Conservation (phyloP, 2,797 vertebrate species). For the Melopsittacus undulatus region DNA sequence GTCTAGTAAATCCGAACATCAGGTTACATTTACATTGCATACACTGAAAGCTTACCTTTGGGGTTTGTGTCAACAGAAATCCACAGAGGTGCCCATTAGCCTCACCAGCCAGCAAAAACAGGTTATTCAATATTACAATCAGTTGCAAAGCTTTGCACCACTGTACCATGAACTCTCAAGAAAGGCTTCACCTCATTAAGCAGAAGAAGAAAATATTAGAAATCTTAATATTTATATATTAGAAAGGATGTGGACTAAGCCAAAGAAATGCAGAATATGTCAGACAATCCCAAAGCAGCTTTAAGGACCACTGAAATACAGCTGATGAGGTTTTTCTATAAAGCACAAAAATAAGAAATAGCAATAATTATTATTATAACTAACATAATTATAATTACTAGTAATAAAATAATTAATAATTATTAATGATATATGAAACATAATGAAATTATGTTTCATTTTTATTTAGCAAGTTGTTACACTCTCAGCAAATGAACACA, state of each 20-base stretch:
- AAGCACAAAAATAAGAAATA: neutral
- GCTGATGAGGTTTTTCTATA: neutral
- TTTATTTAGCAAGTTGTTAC: neutral
- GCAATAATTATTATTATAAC: neutral
- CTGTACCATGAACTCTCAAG: neutral
- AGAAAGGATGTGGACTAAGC: neutral
- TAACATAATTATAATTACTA: too few species aligned
- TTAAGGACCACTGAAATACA: neutral
- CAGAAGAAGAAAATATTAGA: neutral
- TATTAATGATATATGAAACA: too few species aligned
- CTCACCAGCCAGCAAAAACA: neutral
- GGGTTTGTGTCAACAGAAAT: neutral
- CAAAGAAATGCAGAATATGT: neutral
- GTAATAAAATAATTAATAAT: neutral
- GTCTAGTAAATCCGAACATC: neutral
- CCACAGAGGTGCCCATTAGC: neutral
- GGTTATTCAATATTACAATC: neutral
- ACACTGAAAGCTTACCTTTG: neutral
- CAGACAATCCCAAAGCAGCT: neutral
- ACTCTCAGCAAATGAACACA: neutral
- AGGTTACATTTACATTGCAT: neutral
- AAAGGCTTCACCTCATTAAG: neutral
- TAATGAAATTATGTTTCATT: neutral
- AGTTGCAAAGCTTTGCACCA: neutral
- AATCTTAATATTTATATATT: neutral